Evolutionary conservation across 2,113 vertebrate species (phyloP), one percentile per base, ranked within the genome.

Genomic region (Malurus cyaneus): DNA sequence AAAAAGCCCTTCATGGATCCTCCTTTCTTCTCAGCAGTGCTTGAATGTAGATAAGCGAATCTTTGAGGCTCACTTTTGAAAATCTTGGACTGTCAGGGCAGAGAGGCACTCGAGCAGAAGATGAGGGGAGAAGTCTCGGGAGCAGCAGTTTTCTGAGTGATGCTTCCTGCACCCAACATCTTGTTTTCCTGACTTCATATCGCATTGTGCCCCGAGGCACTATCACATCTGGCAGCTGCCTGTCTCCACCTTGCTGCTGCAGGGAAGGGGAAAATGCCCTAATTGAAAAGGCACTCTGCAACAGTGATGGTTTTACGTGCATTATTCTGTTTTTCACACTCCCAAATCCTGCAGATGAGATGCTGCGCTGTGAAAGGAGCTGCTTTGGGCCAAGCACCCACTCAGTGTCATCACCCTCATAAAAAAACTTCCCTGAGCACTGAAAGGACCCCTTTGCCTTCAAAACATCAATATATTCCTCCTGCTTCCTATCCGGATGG

Each of bases 211-310:
- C 89, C 74, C 13, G 29, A 52, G 62, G 85, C 74, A 32, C 32
- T 23, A 50, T 59, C 81, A 66, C 56, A 86, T 80, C 67, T 88
- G 74, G 89, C 86, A 96, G 88, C 86, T 85, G 62, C 69, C 60
- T 89, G 70, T 60, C 41, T 83, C 46, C 80, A 20, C 70, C 66
- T 85, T 28, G 8, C 31, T 4, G 8, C 82, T 90, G 46, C 66
- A 81, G 91, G 34, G 50, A 54, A 77, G 32, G 46, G 39, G 26
- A 11, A 86, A 77, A 83, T 83, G 42, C 47, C 34, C 76, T 65
- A 54, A 39, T 18, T 31, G 66, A 12, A 66, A 50, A 60, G 36
- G 47, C 71, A 57, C 13, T 74, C 18, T 28, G 66, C 54, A 72
- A 52, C 4, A 80, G 53, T 7, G 53, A 4, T 34, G 21, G 13